These are phyloP conservation scores for Leucoptera coffeella DNA, from an alignment of 2,888 invertebrate genomes.

Conservation along the genomic window DNA sequence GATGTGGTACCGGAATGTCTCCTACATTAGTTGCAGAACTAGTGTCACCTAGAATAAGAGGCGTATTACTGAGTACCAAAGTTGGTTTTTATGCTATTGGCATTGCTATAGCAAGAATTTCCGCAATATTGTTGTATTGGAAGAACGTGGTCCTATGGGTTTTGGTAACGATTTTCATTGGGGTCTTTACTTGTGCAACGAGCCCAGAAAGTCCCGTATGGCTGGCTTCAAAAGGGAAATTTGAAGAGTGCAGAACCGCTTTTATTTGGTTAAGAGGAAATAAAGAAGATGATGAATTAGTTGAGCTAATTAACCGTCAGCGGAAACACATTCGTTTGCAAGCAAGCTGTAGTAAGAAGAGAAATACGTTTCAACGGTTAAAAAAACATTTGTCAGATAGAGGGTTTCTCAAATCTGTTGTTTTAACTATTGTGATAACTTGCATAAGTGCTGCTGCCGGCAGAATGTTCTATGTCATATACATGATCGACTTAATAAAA, in stretches of 20 bases:
- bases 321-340: neutral
- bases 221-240: conserved; percentile 1
- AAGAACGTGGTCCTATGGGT: neutral
- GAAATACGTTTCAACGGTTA: neutral
- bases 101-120: neutral
- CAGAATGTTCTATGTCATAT: neutral
- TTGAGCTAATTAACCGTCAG: neutral
- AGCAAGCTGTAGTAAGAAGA: neutral
- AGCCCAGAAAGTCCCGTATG: conserved; percentile 1
- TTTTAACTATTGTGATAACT: neutral
- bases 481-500: neutral
- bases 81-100: neutral
- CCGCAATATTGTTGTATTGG: neutral
- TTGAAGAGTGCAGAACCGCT: neutral
- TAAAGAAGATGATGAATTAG: neutral
- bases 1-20: neutral
- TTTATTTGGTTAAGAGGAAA: conserved; percentile 1
- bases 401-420: conserved; percentile 1
- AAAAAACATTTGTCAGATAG: neutral
- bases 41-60: neutral
- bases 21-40: neutral
- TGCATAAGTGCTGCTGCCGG: neutral
- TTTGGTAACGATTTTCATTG: no score
- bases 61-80: neutral
- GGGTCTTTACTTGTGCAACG: neutral